Evolutionary conservation across 2,797 vertebrate genomes (phyloP), one percentile per base, ranked within the genome.

Genomic region (Liasis olivaceus): DNA sequence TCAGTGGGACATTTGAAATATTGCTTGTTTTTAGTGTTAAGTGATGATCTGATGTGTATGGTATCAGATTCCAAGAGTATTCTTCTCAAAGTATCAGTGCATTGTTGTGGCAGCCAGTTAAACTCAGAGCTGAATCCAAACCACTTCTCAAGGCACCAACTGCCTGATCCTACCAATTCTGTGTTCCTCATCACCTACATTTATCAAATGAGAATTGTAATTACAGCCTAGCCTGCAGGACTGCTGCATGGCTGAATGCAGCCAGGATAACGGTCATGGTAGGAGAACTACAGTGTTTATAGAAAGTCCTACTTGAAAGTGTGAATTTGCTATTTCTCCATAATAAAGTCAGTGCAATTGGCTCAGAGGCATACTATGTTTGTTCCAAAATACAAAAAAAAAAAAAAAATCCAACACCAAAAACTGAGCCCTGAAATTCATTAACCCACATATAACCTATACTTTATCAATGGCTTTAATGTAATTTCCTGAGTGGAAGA

Each of bases 1-100:
- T 94, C 94, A 95, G 88, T 94, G 88, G 95, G 91, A 94, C 93
- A 94, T 93, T 95, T 95, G 91, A 94, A 94, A 89, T 94, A 90
- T 93, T 94, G 54, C 54, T 31, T 59, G 54, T 58, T 58, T 86
- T 42, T 22, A 72, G 26, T 58, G 20, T 58, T 84, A 69, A 36
- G 84, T 64, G 4, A 2, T 26, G 7, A 88, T 77, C 42, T 81
- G 77, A 0, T 5, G 9, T 63, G 1, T 69, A 59, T 31, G 31
- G 28, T 8, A n/a, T 9, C 20, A 56, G 5, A 2, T 24, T 81
- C 24, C 20, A 69, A 59, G 14, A 56, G 5, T 42, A 20, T 42
- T 85, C 17, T 59, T 69, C 36, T 58, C 63, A 69, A 56, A 85
- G 22, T 59, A n/a, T 8, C 31, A 69, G 15, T 24, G 36, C 42